Evolutionary conservation across 2,113 vertebrate genomes (phyloP).

Genomic region (Scomber japonicus): DNA sequence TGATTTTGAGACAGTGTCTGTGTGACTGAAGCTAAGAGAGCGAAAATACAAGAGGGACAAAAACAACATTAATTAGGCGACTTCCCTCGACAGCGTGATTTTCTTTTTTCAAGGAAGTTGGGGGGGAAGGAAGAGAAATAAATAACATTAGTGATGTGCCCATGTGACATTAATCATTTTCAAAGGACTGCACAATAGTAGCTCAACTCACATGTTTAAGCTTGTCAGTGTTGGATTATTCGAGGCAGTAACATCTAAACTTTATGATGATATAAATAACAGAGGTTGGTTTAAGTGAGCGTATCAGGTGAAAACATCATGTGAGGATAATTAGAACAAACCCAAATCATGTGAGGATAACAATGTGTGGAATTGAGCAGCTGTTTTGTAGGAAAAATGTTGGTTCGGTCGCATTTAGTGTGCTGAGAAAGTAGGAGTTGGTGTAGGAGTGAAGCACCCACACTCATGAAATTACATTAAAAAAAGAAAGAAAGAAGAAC

Average conservation of each 20-base stretch:
- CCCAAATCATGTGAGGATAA: neutral
- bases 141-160: neutral
- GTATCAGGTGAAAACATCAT: neutral
- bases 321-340: neutral
- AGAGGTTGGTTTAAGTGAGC: neutral
- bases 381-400: neutral
- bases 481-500: no score
- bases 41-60: neutral
- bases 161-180: neutral
- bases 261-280: neutral
- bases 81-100: no score
- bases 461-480: neutral
- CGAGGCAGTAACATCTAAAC: neutral
- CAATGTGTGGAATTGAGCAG: neutral
- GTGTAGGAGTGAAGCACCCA: neutral
- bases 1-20: neutral
- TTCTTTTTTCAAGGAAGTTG: neutral
- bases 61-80: neutral
- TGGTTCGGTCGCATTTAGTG: constrained; percentile 5
- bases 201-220: neutral
- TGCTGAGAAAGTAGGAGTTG: constrained; percentile 4
- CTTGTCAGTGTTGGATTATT: neutral
- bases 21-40: neutral
- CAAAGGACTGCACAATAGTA: neutral
- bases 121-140: neutral